Evolutionary conservation across 2,888 invertebrate genomes (phyloP).

Genomic region (Apotomis capreana): DNA sequence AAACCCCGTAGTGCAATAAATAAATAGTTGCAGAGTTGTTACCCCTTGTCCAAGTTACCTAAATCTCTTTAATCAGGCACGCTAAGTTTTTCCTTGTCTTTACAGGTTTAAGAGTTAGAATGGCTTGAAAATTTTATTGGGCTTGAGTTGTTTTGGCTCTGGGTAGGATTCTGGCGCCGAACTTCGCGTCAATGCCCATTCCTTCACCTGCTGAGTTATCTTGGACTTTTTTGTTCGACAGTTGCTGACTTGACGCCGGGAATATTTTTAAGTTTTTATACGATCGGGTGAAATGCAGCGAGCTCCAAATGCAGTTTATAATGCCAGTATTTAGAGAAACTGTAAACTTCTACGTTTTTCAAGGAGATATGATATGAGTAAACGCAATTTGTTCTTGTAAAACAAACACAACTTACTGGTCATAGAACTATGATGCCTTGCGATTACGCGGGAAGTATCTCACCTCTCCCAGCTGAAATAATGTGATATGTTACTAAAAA

Average conservation of each 20-base stretch:
- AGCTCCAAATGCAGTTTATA: conserved; percentile 42
- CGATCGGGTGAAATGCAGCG: conserved; percentile 22
- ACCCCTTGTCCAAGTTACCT: background rate
- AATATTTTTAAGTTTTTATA: conserved; percentile 39
- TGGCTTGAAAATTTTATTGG: background rate
- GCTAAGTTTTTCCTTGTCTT: background rate
- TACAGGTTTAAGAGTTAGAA: background rate
- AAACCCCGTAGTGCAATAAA: conserved; percentile 73
- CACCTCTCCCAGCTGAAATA: too few relatives aligned
- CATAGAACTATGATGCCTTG: too few relatives aligned
- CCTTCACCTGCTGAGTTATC: conserved; percentile 68
- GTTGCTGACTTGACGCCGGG: conserved; percentile 49
- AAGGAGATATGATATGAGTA: too few relatives aligned
- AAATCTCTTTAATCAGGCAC: background rate
- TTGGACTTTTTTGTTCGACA: conserved; percentile 61
- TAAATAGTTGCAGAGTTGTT: conserved; percentile 68
- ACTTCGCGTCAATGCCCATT: conserved; percentile 60
- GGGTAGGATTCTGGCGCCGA: conserved; percentile 50
- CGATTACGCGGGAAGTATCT: too few relatives aligned
- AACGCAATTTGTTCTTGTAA: too few relatives aligned
- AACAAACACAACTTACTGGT: too few relatives aligned
- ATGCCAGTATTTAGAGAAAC: background rate
- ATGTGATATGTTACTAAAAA: too few relatives aligned
- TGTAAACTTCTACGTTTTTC: background rate
- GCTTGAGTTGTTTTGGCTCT: background rate